Conservation (phyloP, 2,888 invertebrate species). For the Leptodirus hochenwartii region DNA sequence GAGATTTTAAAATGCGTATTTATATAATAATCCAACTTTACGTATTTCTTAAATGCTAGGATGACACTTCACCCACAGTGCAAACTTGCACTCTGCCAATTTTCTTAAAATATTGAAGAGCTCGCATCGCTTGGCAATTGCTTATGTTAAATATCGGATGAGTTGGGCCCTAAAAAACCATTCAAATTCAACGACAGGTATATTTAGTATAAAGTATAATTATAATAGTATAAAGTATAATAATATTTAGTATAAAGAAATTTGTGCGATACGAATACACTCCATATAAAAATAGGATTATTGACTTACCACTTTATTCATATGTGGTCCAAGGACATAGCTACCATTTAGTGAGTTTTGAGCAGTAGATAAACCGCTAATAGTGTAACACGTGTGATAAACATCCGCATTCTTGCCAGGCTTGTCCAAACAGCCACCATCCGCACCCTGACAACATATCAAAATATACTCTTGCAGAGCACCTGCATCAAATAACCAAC, state of each 20-base stretch:
- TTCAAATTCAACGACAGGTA: no score
- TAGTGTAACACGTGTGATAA: slow-evolving; percentile 93
- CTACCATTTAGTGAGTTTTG: slow-evolving; percentile 40
- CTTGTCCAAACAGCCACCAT: slow-evolving; percentile 89
- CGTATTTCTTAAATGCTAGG: no score
- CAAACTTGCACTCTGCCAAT: no score
- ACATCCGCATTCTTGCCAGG: slow-evolving; percentile 83
- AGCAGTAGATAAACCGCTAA: slow-evolving; percentile 87
- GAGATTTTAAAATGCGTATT: no score
- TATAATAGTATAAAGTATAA: slow-evolving; percentile 9
- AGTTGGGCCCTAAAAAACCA: slow-evolving; percentile 40
- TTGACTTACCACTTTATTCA: slow-evolving; percentile 46
- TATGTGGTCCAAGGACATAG: slow-evolving; percentile 42
- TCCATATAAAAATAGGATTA: neutral
- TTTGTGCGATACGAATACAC: neutral
- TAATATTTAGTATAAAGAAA: slow-evolving; percentile 2
- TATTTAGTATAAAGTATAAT: no score
- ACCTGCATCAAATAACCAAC: slow-evolving; percentile 64
- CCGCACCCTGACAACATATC: slow-evolving; percentile 72
- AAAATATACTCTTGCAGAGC: slow-evolving; percentile 91
- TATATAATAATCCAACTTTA: no score
- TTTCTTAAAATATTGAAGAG: slow-evolving; percentile 28
- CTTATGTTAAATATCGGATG: slow-evolving; percentile 75
- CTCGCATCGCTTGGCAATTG: slow-evolving; percentile 38
- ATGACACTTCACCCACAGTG: no score